phyloP scores from a whole-genome alignment of 1,140 invertebrate species.

The Zaprionus gabonicus region DNA sequence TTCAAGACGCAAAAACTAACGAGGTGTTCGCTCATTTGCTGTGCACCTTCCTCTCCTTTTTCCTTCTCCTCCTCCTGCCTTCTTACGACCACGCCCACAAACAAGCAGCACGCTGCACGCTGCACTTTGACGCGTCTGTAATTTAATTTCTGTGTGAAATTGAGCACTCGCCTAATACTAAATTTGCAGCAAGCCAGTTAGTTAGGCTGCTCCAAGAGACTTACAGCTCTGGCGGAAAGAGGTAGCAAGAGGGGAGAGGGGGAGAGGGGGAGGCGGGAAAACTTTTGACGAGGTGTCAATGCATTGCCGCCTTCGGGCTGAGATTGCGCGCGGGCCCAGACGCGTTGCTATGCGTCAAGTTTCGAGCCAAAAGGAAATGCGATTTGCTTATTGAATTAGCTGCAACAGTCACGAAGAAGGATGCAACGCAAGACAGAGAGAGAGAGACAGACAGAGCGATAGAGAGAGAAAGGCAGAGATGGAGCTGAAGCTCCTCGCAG shows the following conservation, averaged over 20 bases:
- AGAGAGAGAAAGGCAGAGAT: neutral
- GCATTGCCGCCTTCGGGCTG: conserved; percentile 48
- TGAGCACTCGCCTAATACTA: conserved; percentile 79
- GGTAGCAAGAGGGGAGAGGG: neutral
- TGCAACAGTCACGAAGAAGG: neutral
- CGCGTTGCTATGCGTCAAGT: neutral
- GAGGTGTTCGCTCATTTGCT: conserved; percentile 78
- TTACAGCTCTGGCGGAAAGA: too few relatives aligned
- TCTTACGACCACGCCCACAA: neutral
- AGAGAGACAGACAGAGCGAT: neutral
- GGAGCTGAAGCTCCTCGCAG: too few relatives aligned
- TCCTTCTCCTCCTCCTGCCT: neutral
- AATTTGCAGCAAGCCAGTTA: conserved; percentile 80
- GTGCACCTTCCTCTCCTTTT: conserved; percentile 3
- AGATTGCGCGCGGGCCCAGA: neutral
- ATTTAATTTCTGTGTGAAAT: conserved; percentile 80
- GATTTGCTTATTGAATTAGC: conserved; percentile 78
- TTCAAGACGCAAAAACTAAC: conserved; percentile 77
- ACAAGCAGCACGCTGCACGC: neutral
- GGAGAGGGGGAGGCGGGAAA: conserved; percentile 17
- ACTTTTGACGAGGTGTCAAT: conserved; percentile 80
- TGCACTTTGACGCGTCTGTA: conserved; percentile 65
- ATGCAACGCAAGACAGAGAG: conserved; percentile 5
- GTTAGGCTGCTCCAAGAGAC: conserved; percentile 36
- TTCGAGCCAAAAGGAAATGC: conserved; percentile 62